A percentile compares a stretch with the other conserved stretches of the same genome.
Evolutionary conservation across 2,888 invertebrate species (phyloP).

Genomic region (Pherbina coryleti): DNA sequence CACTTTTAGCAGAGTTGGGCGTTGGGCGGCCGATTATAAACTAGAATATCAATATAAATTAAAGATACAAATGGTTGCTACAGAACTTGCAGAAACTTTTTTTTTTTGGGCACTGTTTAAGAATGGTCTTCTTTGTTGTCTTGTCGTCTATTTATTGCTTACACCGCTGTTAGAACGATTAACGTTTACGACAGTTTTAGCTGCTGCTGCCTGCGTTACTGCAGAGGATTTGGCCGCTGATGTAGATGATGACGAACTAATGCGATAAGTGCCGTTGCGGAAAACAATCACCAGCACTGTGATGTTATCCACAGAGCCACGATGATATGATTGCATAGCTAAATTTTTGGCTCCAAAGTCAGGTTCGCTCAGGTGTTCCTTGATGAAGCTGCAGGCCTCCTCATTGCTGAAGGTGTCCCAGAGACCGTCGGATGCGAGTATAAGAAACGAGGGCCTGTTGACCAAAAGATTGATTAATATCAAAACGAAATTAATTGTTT

Average conservation of each 20-base stretch:
- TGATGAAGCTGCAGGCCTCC: conserved; percentile 91
- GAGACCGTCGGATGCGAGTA: conserved; percentile 94
- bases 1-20: not conserved
- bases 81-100: not conserved
- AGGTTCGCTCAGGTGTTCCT: conserved; percentile 86
- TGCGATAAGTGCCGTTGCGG: conserved; percentile 71
- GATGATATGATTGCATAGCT: conserved; percentile 89
- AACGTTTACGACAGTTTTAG: conserved; percentile 44
- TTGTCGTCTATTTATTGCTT: conserved; percentile 45
- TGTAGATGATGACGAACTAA: conserved; percentile 50
- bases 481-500: not conserved
- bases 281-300: conserved; percentile 93
- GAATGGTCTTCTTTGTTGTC: not conserved
- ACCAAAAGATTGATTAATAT: not conserved
- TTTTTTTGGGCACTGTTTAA: conserved; percentile 27
- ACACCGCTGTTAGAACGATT: conserved; percentile 50
- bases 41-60: conserved; percentile 22
- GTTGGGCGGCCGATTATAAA: not conserved
- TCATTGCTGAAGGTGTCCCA: conserved; percentile 98
- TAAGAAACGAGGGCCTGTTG: conserved; percentile 82
- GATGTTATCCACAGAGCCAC: conserved; percentile 95
- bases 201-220: conserved; percentile 38
- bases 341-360: conserved; percentile 93
- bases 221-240: conserved; percentile 23
- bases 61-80: not conserved